Evolutionary conservation across 2,888 invertebrate genomes (phyloP), one percentile per base, ranked within the genome.

Genomic region (Platerodrilus igneus): DNA sequence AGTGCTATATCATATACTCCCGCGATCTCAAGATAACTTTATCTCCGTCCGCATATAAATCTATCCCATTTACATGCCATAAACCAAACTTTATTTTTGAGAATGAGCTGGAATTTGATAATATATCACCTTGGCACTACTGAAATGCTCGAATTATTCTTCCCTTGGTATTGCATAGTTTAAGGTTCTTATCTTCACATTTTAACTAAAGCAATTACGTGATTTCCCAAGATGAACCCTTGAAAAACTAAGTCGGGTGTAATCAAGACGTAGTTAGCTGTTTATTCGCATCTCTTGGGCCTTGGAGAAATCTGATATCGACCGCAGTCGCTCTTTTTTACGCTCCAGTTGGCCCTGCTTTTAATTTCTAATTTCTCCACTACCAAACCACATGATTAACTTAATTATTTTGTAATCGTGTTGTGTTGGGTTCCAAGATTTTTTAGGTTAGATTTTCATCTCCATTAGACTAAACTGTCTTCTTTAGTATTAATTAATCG

Each of bases 401-500:
- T 55, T 57, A 53, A 57, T 55, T 55, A 55, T 54, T 53, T 55
- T 52, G 53, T 54, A 54, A 55, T n/a, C n/a, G n/a, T n/a, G n/a
- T n/a, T n/a, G n/a, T n/a, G n/a, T n/a, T n/a, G n/a, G n/a, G n/a
- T n/a, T n/a, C n/a, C n/a, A n/a, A n/a, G n/a, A n/a, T n/a, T n/a
- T n/a, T n/a, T n/a, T n/a, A n/a, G n/a, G n/a, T n/a, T n/a, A n/a
- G n/a, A n/a, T n/a, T n/a, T n/a, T n/a, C n/a, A n/a, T n/a, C n/a
- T n/a, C n/a, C n/a, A n/a, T n/a, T n/a, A n/a, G n/a, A n/a, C n/a
- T n/a, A n/a, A n/a, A n/a, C n/a, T n/a, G n/a, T n/a, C n/a, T n/a
- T n/a, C n/a, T n/a, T n/a, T n/a, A n/a, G n/a, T n/a, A n/a, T n/a
- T n/a, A n/a, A n/a, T n/a, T n/a, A n/a, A n/a, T n/a, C n/a, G n/a